A percentile compares a stretch with the other conserved stretches of the same genome.
Conservation (phyloP, 2,888 invertebrate species). For the Orthonychiurus folsomi region DNA sequence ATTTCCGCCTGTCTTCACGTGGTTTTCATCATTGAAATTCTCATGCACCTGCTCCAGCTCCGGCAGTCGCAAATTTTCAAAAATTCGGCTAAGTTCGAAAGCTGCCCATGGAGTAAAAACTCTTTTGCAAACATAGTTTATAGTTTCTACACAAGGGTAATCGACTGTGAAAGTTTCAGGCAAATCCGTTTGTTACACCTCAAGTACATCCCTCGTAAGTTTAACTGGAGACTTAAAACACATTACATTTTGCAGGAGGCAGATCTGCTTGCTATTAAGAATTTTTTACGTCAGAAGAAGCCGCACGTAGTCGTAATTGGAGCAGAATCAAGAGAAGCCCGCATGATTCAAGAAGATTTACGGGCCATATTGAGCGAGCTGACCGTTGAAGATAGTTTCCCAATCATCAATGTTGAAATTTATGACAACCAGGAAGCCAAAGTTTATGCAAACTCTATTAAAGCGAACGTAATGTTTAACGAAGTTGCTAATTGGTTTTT, state of each 20-base stretch:
- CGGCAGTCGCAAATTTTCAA: too few relatives aligned
- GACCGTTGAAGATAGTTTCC: constrained; percentile 75
- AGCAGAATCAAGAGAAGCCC: constrained; percentile 80
- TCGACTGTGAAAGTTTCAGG: too few relatives aligned
- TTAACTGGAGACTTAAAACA: too few relatives aligned
- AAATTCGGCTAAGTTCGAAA: too few relatives aligned
- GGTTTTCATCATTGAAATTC: too few relatives aligned
- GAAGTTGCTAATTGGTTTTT: constrained; percentile 6
- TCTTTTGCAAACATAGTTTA: not conserved
- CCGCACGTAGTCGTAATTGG: constrained; percentile 89
- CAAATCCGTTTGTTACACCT: too few relatives aligned
- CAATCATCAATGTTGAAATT: constrained; percentile 77
- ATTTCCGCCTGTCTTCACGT: too few relatives aligned
- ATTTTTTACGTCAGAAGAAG: constrained; percentile 79
- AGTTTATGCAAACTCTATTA: constrained; percentile 82
- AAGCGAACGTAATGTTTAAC: constrained; percentile 54
- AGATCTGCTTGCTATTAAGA: constrained; percentile 59
- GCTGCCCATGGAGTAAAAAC: too few relatives aligned
- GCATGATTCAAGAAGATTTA: constrained; percentile 69
- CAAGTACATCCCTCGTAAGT: too few relatives aligned
- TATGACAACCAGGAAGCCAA: constrained; percentile 88
- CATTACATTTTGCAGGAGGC: constrained; percentile 52
- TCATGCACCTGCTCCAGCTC: too few relatives aligned
- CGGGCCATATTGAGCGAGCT: constrained; percentile 63
- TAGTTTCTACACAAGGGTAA: too few relatives aligned